Evolutionary conservation across 2,888 invertebrate species (phyloP), one percentile per base, ranked within the genome.

Genomic region (Coleophora flavipennella): DNA sequence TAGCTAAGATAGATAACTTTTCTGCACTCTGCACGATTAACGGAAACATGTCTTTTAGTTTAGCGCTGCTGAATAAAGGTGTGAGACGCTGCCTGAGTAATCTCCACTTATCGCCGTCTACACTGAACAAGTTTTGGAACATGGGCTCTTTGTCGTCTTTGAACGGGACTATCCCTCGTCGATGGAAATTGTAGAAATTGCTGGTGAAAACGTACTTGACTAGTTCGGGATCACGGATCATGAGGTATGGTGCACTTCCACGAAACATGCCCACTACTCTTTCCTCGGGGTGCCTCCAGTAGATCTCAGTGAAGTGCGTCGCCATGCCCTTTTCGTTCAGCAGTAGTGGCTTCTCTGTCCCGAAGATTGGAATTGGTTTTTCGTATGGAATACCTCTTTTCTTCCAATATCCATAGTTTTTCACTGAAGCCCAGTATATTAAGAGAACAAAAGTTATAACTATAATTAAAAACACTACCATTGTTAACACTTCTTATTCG

Each of bases 1-100:
- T 44, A 0, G 44, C 51, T 0, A 62, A 45, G 0, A 14, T 33
- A 12, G 67, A 57, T 26, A 77, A 44, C 42, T 70, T 76, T 36
- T 70, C 65, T 0, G 80, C 67, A 37, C 77, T 69, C 10, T 66
- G 55, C 13, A 72, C 58, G 2, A 80, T 57, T 13, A 80, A 50
- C 1, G 79, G 80, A 35, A 75, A 80, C 80, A 79, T 80, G 3
- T 53, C 63, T 40, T 67, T 73, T 26, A 80, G 46, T 41, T 78
- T 77, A 2, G 70, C 67, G 0, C 65, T 68, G 1, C 78, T 78
- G 40, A 79, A 79, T 0, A 76, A 67, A 0, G 76, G 59, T 10
- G 79, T 76, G n/a, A 79, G 37, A 7, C 70, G 62, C 41, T 77
- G 70, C 1, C 79, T 59, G 10, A 73, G 40, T 8, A 78, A 49